Base-by-base conservation (phyloP, 2,113 vertebrate species). In the Grallaria varia region DNA sequence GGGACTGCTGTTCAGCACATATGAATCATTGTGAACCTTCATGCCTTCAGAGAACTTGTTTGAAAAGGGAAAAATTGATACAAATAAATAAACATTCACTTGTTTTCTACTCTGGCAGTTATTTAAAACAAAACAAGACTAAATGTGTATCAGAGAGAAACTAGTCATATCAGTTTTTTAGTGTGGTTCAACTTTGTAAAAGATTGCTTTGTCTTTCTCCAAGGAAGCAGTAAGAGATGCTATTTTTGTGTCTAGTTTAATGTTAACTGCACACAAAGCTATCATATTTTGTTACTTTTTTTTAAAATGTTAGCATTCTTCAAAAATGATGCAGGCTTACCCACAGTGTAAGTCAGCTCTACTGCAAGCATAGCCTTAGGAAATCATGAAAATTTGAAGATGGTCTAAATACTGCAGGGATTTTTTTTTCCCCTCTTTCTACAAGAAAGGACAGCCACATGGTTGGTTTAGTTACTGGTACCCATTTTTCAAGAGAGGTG, bases 321-420 rank as follows among this genome's bases (percentile, higher is more conserved):
- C 96, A 81, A 81, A 80, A 96, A 75, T 35, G n/a, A 67, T 89
- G 66, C 95, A 94, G 82, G 28, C 93, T 98, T 97, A 94, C 77
- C 87, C 95, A 92, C 76, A 94, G 56, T 89, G 78, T 95, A 94
- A 95, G 92, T 95, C 94, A 95, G 33, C 81, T 92, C 95, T 96
- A 84, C 92, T 94, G 76, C 24, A 87, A 97, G 71, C 77, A 45
- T 83, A 93, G 90, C 95, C 93, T 93, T 77, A 97, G 94, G 97
- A 97, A 97, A 96, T 94, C 55, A 92, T n/a, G 91, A 97, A 94
- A 97, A 96, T 84, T 96, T 97, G 74, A 97, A 96, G 89, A 89
- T 4, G 3, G 55, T 95, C 67, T 95, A 82, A 97, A 95, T 92
- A 93, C 79, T 90, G 15, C 30, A 81, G 87, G 69, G 77, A 59